Percentiles rank a stretch among this genome's conserved stretches.
Evolutionary conservation across 2,888 invertebrate species (phyloP).

Genomic region (Dasysyrphus albostriatus): DNA sequence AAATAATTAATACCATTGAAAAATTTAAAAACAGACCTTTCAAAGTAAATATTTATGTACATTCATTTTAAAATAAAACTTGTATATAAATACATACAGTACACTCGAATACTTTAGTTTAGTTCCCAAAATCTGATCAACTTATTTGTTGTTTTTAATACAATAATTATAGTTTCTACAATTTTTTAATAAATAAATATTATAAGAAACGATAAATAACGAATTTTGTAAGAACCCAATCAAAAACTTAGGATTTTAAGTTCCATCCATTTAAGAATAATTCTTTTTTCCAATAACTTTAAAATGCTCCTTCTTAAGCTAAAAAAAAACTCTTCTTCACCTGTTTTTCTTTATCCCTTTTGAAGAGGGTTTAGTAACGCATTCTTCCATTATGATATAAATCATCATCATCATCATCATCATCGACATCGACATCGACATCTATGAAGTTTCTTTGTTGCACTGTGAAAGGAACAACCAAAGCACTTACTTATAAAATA

Average conservation of each 20-base stretch:
- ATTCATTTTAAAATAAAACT: too few relatives aligned
- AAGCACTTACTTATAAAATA: constrained; percentile 36
- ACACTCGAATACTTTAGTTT: too few relatives aligned
- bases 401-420: constrained; percentile 21
- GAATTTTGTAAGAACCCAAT: too few relatives aligned
- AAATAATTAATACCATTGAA: too few relatives aligned
- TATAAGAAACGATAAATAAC: too few relatives aligned
- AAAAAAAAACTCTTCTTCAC: constrained; percentile 8
- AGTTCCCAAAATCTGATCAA: too few relatives aligned
- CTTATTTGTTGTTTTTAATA: too few relatives aligned
- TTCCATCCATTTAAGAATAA: neutral
- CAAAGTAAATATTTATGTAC: too few relatives aligned
- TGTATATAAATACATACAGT: too few relatives aligned
- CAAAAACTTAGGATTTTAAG: neutral
- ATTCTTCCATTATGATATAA: constrained; percentile 19
- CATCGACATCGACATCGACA: constrained; percentile 16
- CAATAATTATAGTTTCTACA: too few relatives aligned
- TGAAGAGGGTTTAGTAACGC: constrained; percentile 23
- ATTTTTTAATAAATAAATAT: too few relatives aligned
- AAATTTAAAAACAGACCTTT: too few relatives aligned
- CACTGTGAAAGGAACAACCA: constrained; percentile 27
- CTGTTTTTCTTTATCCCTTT: constrained; percentile 2
- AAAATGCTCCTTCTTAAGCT: constrained; percentile 15
- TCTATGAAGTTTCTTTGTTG: constrained; percentile 21
- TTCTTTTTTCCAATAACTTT: constrained; percentile 11